These are phyloP conservation scores for Agrochola lychnidis DNA, from an alignment of 2,888 invertebrate genomes.

Conservation along the genomic window DNA sequence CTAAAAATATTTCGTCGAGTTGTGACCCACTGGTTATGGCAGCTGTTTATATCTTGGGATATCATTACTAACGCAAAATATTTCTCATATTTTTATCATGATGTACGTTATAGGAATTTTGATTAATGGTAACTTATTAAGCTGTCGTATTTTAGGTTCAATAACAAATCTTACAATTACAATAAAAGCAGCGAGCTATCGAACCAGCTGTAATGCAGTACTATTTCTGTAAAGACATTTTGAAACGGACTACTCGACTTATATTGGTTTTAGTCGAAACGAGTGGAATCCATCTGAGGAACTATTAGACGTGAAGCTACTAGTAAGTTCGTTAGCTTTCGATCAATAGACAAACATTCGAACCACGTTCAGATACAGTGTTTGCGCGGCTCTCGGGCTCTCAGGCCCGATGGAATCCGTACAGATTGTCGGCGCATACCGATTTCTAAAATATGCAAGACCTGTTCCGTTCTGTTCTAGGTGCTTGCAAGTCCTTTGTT, in stretches of 20 bases:
- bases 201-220: slow-evolving; percentile 17
- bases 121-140: slow-evolving; percentile 28
- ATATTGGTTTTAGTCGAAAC: slow-evolving; percentile 58
- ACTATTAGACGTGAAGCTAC: slow-evolving; percentile 68
- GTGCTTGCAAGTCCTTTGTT: slow-evolving; percentile 59
- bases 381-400: slow-evolving; percentile 67
- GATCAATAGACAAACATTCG: slow-evolving; percentile 69
- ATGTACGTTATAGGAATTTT: slow-evolving; percentile 6
- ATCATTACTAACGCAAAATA: slow-evolving; percentile 1
- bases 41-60: slow-evolving; percentile 12
- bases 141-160: not conserved
- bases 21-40: slow-evolving; percentile 13
- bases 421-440: slow-evolving; percentile 73
- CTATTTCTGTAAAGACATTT: slow-evolving; percentile 39
- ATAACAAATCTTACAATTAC: slow-evolving; percentile 35
- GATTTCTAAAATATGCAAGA: slow-evolving; percentile 77
- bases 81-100: slow-evolving; percentile 8
- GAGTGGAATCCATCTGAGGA: slow-evolving; percentile 58
- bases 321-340: slow-evolving; percentile 69
- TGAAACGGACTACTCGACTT: slow-evolving; percentile 34
- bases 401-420: slow-evolving; percentile 63
- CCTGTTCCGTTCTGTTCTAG: slow-evolving; percentile 64
- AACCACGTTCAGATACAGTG: slow-evolving; percentile 66
- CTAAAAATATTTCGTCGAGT: slow-evolving; percentile 28
- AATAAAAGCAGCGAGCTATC: slow-evolving; percentile 21